A percentile compares a stretch with the other conserved stretches of the same genome.
Evolutionary conservation across 2,797 vertebrate species (phyloP).

Genomic region (Argyrosomus regius): DNA sequence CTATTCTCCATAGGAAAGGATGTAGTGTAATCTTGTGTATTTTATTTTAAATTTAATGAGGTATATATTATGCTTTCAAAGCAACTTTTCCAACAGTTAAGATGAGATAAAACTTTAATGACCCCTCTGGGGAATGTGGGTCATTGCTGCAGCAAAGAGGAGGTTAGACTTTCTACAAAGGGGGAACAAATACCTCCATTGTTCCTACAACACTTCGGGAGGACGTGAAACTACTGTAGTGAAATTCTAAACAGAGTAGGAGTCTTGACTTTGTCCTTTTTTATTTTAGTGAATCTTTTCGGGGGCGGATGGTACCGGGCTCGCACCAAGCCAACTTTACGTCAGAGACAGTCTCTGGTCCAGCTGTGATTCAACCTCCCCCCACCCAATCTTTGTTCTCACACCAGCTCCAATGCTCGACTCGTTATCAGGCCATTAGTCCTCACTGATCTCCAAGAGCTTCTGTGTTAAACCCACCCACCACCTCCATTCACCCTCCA

Average conservation of each 20-base stretch:
- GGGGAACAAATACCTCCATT: conserved; percentile 33
- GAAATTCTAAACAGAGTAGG: conserved; percentile 5
- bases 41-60: conserved; percentile 55
- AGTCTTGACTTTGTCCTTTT: conserved; percentile 19
- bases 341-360: conserved; percentile 19
- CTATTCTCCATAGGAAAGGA: conserved; percentile 7
- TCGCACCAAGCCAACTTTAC: conserved; percentile 22
- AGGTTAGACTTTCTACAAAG: conserved; percentile 20
- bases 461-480: conserved; percentile 40
- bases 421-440: conserved; percentile 66
- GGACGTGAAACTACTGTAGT: conserved; percentile 2
- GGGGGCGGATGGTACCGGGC: background rate
- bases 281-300: background rate
- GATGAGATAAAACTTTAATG: conserved; percentile 58
- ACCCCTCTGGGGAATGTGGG: conserved; percentile 51
- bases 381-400: conserved; percentile 22
- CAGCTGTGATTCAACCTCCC: background rate
- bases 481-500: conserved; percentile 27
- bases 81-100: conserved; percentile 53
- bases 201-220: conserved; percentile 16
- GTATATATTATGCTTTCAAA: conserved; percentile 52
- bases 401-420: conserved; percentile 40
- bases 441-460: conserved; percentile 63
- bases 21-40: conserved; percentile 26
- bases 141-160: conserved; percentile 35